A percentile compares a stretch with the other conserved stretches of the same genome.
Evolutionary conservation across 2,888 invertebrate genomes (phyloP).

Genomic region (Leptinotarsa rubiginosa): DNA sequence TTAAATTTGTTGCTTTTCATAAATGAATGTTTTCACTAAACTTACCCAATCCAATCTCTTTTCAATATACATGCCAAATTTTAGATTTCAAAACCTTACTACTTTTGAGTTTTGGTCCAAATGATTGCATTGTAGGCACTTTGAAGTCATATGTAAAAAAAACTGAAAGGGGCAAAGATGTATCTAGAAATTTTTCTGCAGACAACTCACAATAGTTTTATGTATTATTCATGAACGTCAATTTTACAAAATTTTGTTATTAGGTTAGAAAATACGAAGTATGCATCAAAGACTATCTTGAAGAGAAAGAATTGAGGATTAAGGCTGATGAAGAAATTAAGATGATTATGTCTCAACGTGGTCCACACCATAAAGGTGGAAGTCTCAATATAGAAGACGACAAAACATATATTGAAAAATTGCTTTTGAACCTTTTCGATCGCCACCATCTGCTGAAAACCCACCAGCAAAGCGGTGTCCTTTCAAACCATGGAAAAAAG

Average conservation of each 20-base stretch:
- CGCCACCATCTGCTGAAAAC: conserved; percentile 64
- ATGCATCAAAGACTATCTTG: conserved; percentile 45
- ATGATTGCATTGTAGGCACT: no score
- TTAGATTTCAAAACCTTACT: no score
- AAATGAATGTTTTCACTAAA: no score
- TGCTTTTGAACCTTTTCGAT: conserved; percentile 60
- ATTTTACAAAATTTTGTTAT: neutral
- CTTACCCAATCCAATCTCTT: no score
- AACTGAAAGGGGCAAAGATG: no score
- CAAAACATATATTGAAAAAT: conserved; percentile 52
- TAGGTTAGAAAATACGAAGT: conserved; percentile 47
- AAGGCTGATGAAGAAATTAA: conserved; percentile 47
- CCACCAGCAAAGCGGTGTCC: conserved; percentile 54
- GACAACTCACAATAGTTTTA: no score
- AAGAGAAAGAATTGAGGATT: conserved; percentile 39
- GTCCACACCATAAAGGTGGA: conserved; percentile 33
- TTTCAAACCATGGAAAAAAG: conserved; percentile 54
- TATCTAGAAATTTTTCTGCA: no score
- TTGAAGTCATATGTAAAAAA: no score
- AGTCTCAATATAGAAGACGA: neutral
- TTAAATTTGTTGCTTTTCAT: no score
- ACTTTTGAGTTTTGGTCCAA: no score
- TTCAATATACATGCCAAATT: no score
- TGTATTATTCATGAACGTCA: neutral
- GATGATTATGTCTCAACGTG: conserved; percentile 24